Percentiles rank a stretch among this genome's conserved stretches.
These are phyloP conservation scores for Girardinus metallicus DNA, from an alignment of 2,797 vertebrate genomes.

Conservation along the genomic window DNA sequence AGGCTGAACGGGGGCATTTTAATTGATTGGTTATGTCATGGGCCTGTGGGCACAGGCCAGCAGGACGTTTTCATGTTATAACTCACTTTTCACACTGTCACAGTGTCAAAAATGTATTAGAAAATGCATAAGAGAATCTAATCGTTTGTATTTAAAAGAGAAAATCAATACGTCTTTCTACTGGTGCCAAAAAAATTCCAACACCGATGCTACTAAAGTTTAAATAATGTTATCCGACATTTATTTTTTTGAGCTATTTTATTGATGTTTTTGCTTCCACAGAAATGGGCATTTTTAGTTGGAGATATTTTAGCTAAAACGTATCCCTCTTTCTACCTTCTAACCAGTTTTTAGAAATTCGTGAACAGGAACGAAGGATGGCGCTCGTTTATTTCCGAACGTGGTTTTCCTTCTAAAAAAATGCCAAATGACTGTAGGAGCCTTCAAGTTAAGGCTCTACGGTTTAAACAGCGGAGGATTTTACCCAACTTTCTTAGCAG, in stretches of 20 bases:
- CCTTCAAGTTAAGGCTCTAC: background rate
- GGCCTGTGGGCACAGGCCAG: background rate
- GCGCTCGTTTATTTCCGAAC: background rate
- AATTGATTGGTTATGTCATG: background rate
- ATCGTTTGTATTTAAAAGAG: background rate
- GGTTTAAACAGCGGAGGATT: background rate
- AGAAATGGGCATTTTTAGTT: background rate
- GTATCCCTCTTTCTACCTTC: background rate
- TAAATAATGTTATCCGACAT: background rate
- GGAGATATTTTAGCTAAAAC: background rate
- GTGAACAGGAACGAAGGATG: background rate
- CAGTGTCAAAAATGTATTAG: background rate
- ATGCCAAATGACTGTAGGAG: too few species aligned
- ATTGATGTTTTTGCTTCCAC: background rate
- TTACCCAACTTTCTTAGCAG: background rate
- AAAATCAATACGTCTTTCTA: background rate
- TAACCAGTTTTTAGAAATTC: background rate
- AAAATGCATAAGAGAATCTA: background rate
- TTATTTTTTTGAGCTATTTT: background rate
- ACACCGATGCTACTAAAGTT: background rate
- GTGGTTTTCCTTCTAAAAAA: background rate
- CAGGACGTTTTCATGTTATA: background rate
- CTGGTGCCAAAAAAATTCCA: background rate
- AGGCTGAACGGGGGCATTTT: background rate
- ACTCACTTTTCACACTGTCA: background rate